phyloP scores from a whole-genome alignment of 2,888 invertebrate species.

The Agrochola macilenta region DNA sequence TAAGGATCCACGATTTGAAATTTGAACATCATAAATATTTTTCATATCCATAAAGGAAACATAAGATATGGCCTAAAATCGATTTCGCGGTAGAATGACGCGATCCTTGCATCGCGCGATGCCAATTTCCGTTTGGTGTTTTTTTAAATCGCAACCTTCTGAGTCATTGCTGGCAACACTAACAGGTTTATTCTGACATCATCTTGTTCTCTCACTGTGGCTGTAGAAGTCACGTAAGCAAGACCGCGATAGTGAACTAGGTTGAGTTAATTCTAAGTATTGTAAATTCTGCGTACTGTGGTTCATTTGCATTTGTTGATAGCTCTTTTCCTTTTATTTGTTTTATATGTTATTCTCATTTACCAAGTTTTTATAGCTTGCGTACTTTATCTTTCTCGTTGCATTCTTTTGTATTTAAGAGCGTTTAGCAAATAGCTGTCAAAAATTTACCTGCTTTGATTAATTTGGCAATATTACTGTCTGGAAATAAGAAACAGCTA shows the following conservation, averaged over 20 bases:
- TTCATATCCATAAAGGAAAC: slow-evolving; percentile 16
- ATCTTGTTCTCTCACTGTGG: slow-evolving; percentile 39
- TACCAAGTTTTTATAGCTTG: neutral
- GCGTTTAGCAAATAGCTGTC: too few species aligned
- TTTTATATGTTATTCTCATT: neutral
- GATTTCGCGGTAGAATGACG: slow-evolving; percentile 53
- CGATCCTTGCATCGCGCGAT: slow-evolving; percentile 45
- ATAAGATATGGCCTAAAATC: slow-evolving; percentile 31
- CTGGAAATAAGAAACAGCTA: too few species aligned
- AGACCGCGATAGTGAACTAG: slow-evolving; percentile 36
- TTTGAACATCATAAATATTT: neutral
- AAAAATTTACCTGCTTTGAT: too few species aligned
- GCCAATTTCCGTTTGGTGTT: slow-evolving; percentile 60
- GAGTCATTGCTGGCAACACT: slow-evolving; percentile 48
- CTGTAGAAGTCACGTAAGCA: slow-evolving; percentile 38
- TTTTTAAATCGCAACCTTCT: slow-evolving; percentile 47
- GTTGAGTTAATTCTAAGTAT: slow-evolving; percentile 37
- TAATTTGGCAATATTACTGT: too few species aligned
- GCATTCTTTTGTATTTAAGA: neutral
- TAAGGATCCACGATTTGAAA: neutral
- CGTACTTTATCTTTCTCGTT: neutral
- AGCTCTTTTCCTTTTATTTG: slow-evolving; percentile 18
- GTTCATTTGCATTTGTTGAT: slow-evolving; percentile 39
- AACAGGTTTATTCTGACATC: slow-evolving; percentile 67
- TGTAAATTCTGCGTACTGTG: slow-evolving; percentile 24